phyloP scores from a whole-genome alignment of 2,888 invertebrate species.

The Baronia brevicornis region DNA sequence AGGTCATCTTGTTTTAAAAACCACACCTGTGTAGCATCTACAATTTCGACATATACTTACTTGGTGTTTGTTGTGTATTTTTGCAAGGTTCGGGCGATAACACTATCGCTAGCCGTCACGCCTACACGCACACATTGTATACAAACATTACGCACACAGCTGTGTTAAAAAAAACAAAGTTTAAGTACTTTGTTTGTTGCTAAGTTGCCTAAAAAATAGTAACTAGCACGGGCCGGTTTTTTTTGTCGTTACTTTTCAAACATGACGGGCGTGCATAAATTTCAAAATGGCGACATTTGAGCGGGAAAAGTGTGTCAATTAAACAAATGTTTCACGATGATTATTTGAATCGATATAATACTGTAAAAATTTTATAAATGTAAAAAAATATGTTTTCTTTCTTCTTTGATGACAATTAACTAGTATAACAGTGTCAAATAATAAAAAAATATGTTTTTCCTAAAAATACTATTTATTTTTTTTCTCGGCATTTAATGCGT shows the following conservation, averaged over 20 bases:
- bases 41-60: constrained; percentile 30
- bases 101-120: constrained; percentile 59
- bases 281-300: too few relatives aligned
- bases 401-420: too few relatives aligned
- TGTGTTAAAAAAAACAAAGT: constrained; percentile 17
- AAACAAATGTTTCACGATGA: too few relatives aligned
- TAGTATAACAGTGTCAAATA: too few relatives aligned
- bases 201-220: constrained; percentile 49
- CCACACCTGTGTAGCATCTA: constrained; percentile 31
- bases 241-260: constrained; percentile 7
- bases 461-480: too few relatives aligned
- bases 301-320: too few relatives aligned
- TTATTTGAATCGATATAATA: too few relatives aligned
- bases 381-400: too few relatives aligned
- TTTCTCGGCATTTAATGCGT: too few relatives aligned
- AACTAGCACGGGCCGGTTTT: constrained; percentile 21
- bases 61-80: constrained; percentile 71
- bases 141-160: constrained; percentile 28
- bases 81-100: constrained; percentile 69
- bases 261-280: too few relatives aligned
- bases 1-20: constrained; percentile 13
- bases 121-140: constrained; percentile 48
- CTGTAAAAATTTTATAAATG: too few relatives aligned
- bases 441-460: too few relatives aligned
- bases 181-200: constrained; percentile 40